Base-by-base conservation (phyloP, 2,113 vertebrate species). In the Cephalopterus ornatus region DNA sequence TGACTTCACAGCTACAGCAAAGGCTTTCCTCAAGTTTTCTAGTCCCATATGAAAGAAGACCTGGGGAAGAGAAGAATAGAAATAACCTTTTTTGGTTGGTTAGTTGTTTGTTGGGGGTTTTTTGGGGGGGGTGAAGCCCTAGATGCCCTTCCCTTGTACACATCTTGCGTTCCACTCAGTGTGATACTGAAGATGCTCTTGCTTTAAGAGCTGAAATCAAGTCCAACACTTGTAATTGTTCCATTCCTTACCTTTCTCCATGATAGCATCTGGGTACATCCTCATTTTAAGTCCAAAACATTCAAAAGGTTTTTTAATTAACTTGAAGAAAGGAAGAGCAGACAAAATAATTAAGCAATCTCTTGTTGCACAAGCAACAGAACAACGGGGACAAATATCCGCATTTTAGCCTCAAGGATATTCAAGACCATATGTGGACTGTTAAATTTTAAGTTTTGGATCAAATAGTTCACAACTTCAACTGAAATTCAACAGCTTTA, bases 21-120 rank as follows among this genome's bases (percentile, higher is more conserved):
- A 47, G 76, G 30, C n/a, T 73, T 59, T 81, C 32, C 49, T 53
- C n/a, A 47, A 42, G 17, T 37, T 67, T 72, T 56, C 41, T 49
- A 59, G 18, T 59, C 15, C 32, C 13, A 27, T 35, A 52, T 16
- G 11, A 88, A 53, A 71, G 9, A 11, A 46, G 11, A 42, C 19
- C 0, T 55, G 21, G 6, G 44, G 33, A 71, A 87, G 23, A 44
- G 11, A 65, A 11, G 24, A 84, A 71, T 4, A 49, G 35, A 79
- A 78, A 39, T 12, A 73, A 47, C 4, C 7, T 33, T 55, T 30
- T 37, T 65, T 32, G 19, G 18, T 72, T 32, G 7, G 12, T 8
- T 3, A 0, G 8, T 6, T 5, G 42, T 42, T 16, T 42, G 5
- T 41, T 24, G 12, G 5, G 14, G 9, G 5, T 27, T 41, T 63